Evolutionary conservation across 1,140 invertebrate genomes (phyloP).

Genomic region (Chelonus insularis): DNA sequence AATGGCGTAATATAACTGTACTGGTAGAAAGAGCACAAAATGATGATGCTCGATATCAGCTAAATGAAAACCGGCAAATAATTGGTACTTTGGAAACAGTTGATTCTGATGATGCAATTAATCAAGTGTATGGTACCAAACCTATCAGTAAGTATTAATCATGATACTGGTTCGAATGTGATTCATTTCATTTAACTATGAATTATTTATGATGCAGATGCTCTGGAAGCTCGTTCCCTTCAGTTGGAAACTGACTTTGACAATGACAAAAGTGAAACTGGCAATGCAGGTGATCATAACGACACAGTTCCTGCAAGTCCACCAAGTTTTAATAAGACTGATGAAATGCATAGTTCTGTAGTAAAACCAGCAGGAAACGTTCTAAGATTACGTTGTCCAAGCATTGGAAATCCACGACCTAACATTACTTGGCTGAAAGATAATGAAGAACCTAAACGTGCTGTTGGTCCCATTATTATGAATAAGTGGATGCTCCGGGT

Average conservation of each 20-base stretch:
- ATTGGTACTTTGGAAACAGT: conserved; percentile 37
- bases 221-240: conserved; percentile 50
- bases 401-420: conserved; percentile 72
- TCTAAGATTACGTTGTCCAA: conserved; percentile 67
- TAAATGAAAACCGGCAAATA: conserved; percentile 36
- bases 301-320: conserved; percentile 45
- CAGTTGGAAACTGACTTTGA: conserved; percentile 47
- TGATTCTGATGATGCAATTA: conserved; percentile 42
- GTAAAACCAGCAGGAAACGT: conserved; percentile 72
- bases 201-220: too few relatives aligned
- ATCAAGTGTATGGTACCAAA: background rate
- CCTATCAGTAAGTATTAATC: background rate
- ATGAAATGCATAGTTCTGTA: conserved; percentile 59
- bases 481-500: conserved; percentile 71
- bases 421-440: conserved; percentile 82
- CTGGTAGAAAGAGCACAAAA: conserved; percentile 41
- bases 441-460: conserved; percentile 63
- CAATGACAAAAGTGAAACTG: conserved; percentile 47
- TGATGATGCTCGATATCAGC: conserved; percentile 39
- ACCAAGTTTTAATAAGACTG: conserved; percentile 58
- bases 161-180: too few relatives aligned
- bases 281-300: conserved; percentile 54
- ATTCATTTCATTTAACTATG: too few relatives aligned
- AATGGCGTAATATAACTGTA: conserved; percentile 49
- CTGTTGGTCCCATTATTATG: conserved; percentile 63